These are phyloP conservation scores for Brachymystax lenok DNA, from an alignment of 2,797 vertebrate species.

Conservation along the genomic window DNA sequence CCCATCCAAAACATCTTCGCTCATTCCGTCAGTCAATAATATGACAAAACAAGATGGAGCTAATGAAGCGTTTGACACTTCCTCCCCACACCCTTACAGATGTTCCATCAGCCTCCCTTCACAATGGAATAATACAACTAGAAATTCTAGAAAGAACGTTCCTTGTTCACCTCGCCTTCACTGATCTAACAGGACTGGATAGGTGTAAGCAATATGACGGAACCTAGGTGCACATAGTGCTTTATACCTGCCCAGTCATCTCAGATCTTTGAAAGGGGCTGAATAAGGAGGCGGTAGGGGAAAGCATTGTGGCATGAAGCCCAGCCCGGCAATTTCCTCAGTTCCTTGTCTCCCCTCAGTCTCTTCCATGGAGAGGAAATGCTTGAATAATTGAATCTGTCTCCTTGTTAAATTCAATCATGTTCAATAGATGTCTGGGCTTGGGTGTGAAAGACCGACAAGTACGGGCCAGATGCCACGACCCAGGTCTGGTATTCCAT, in stretches of 20 bases:
- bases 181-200: too few species aligned
- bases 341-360: not conserved
- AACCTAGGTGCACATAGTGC: not conserved
- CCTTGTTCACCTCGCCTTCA: too few species aligned
- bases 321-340: not conserved
- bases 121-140: too few species aligned
- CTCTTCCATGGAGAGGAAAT: not conserved
- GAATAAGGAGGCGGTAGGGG: not conserved
- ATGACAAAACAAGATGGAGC: not conserved
- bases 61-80: not conserved
- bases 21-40: not conserved
- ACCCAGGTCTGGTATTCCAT: not conserved
- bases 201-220: too few species aligned
- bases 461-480: not conserved
- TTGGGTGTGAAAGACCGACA: not conserved
- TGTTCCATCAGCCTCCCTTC: too few species aligned
- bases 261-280: not conserved
- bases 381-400: constrained; percentile 1
- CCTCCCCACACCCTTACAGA: too few species aligned
- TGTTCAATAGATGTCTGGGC: not conserved
- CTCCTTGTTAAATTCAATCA: not conserved
- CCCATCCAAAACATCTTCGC: not conserved
- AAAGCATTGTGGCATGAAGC: not conserved
- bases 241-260: not conserved
- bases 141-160: too few species aligned